phyloP scores from a whole-genome alignment of 2,888 invertebrate species.

The Podotricha telesiphe region DNA sequence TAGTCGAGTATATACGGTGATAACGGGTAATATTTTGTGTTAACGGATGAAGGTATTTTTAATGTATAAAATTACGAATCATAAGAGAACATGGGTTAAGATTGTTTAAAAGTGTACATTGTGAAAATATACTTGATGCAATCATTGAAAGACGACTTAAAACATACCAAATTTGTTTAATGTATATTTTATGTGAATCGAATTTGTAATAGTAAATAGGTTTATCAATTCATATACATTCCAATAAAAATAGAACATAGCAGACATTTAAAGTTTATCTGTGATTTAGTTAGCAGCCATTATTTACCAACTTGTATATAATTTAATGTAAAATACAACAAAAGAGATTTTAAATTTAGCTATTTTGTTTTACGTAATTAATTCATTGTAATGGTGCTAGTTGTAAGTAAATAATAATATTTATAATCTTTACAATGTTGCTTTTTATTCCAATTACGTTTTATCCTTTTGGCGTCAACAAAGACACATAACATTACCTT shows the following conservation, averaged over 20 bases:
- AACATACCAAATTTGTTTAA: background rate
- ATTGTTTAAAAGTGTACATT: background rate
- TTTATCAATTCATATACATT: slow-evolving; percentile 14
- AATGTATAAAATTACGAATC: background rate
- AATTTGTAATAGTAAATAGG: background rate
- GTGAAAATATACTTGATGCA: background rate
- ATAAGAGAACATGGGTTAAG: background rate
- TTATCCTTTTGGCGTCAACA: background rate
- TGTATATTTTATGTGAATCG: background rate
- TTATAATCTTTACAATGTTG: background rate
- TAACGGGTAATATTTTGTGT: slow-evolving; percentile 19
- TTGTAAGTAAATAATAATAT: slow-evolving; percentile 3
- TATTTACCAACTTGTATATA: background rate
- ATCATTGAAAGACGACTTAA: background rate
- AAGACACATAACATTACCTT: too few species aligned
- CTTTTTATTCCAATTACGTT: background rate
- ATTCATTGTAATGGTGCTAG: slow-evolving; percentile 15
- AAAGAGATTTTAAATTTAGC: slow-evolving; percentile 24
- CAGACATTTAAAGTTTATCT: slow-evolving; percentile 39
- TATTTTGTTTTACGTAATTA: background rate
- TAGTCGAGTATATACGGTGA: slow-evolving; percentile 19
- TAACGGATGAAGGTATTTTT: slow-evolving; percentile 4
- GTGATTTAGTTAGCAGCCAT: slow-evolving; percentile 47
- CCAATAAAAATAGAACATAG: background rate
- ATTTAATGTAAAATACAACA: slow-evolving; percentile 17